A percentile compares a stretch with the other conserved stretches of the same genome.
Evolutionary conservation across 2,888 invertebrate genomes (phyloP).

Genomic region (Melipona beecheii): DNA sequence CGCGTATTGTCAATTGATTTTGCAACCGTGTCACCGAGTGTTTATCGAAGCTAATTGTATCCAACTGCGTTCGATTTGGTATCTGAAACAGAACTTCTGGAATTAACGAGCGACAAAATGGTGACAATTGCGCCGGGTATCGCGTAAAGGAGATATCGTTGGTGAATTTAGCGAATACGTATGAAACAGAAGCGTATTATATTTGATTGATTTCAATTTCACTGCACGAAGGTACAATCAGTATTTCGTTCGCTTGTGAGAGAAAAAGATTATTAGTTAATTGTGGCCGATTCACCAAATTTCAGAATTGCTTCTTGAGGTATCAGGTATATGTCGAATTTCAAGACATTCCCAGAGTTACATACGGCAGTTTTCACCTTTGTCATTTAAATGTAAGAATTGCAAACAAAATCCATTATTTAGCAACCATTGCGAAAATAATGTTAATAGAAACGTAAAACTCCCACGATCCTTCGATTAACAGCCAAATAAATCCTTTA

Average conservation of each 20-base stretch:
- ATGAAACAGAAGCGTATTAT: neutral
- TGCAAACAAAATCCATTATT: too few species aligned
- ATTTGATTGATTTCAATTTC: too few species aligned
- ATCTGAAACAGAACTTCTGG: neutral
- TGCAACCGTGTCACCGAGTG: neutral
- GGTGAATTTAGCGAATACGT: too few species aligned
- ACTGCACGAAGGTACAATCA: too few species aligned
- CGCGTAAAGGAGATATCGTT: neutral
- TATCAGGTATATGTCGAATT: too few species aligned
- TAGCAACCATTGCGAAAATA: neutral
- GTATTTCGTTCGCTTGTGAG: too few species aligned
- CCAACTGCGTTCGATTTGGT: neutral
- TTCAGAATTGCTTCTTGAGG: too few species aligned
- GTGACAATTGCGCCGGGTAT: neutral
- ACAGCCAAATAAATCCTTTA: neutral
- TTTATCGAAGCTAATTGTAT: neutral
- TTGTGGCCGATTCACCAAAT: too few species aligned
- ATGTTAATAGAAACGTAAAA: neutral
- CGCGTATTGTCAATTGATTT: conserved; percentile 8
- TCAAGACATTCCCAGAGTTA: too few species aligned
- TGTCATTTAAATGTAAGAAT: too few species aligned
- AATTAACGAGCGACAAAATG: neutral
- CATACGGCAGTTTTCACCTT: too few species aligned
- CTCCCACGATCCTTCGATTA: neutral
- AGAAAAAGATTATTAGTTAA: too few species aligned